These are phyloP conservation scores for Terrapene triunguis DNA, from an alignment of 2,113 vertebrate species.

Conservation along the genomic window DNA sequence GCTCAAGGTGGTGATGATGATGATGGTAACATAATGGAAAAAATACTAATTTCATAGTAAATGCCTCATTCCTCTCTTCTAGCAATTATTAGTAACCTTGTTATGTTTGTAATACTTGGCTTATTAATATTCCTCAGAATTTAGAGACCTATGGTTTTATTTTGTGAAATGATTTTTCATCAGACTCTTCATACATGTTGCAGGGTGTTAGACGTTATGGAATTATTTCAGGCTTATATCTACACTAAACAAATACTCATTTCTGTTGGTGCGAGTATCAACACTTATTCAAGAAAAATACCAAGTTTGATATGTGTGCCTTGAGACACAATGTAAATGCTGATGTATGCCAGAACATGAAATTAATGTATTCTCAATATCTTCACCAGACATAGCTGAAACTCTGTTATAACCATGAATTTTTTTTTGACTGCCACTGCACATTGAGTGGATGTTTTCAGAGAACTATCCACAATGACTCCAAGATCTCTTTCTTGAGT, in stretches of 20 bases:
- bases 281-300: constrained; percentile 35
- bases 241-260: neutral
- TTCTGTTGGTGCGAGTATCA: neutral
- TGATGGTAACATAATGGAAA: neutral
- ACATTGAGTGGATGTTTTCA: too few relatives aligned
- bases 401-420: neutral
- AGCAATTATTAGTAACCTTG: neutral
- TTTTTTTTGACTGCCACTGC: neutral
- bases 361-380: neutral
- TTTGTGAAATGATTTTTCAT: constrained; percentile 10
- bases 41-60: neutral
- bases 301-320: neutral
- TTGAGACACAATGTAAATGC: constrained; percentile 5
- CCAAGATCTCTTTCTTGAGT: too few relatives aligned
- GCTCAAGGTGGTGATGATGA: neutral
- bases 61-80: neutral
- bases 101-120: neutral
- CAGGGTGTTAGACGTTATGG: neutral
- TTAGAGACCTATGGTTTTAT: neutral
- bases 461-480: too few relatives aligned
- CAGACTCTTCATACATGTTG: neutral
- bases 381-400: neutral
- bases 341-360: neutral
- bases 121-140: neutral
- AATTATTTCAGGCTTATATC: neutral